Percentiles rank a stretch among this genome's conserved stretches.
Conservation (phyloP, 2,113 vertebrate species). For the Grus americana region DNA sequence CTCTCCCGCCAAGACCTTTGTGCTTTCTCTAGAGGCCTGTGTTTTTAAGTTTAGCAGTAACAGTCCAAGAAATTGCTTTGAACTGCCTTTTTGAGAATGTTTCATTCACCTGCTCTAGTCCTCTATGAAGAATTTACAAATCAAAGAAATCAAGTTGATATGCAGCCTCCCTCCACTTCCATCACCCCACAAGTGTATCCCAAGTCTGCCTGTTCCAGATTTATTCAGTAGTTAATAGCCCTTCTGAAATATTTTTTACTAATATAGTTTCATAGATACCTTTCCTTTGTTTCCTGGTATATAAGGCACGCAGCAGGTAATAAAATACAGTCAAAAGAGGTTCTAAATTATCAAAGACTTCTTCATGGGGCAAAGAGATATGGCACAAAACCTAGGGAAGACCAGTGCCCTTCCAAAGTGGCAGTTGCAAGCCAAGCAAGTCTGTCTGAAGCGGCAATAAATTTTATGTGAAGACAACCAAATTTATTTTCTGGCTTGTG, state of each 20-base stretch:
- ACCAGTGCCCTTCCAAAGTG: accelerated
- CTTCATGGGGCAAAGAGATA: neutral
- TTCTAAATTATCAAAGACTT: neutral
- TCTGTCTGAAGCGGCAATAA: neutral
- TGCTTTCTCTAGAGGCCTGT: neutral
- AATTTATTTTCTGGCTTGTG: neutral
- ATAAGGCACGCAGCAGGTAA: neutral
- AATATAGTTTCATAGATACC: neutral
- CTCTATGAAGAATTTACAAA: neutral
- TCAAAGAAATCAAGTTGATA: neutral
- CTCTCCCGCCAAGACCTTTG: neutral
- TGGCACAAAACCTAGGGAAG: neutral
- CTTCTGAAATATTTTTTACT: neutral
- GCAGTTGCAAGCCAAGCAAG: neutral
- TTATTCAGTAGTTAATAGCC: neutral
- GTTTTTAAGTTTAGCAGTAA: neutral
- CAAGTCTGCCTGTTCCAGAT: neutral
- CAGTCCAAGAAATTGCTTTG: neutral
- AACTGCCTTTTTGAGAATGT: neutral
- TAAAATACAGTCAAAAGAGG: neutral
- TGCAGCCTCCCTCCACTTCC: neutral
- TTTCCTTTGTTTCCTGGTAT: neutral
- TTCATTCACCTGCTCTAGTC: neutral
- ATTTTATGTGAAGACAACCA: neutral
- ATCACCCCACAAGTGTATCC: neutral